Base-by-base conservation (phyloP, 64 coral and sea anemone genomes). In the Platygyra sinensis region DNA sequence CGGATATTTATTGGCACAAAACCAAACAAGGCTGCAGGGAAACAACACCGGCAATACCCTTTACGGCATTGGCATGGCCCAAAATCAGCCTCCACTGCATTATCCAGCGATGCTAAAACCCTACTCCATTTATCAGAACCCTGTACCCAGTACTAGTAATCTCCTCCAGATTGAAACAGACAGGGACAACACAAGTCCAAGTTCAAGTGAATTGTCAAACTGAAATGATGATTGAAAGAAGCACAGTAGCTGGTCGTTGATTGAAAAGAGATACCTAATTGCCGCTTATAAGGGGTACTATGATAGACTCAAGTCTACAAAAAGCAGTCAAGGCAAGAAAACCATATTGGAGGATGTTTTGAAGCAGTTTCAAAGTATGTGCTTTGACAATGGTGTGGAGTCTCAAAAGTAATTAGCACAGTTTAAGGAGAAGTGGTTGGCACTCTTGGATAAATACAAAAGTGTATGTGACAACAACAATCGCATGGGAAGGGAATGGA, bases 341-440 rank as follows among this genome's bases (percentile, higher is more conserved):
- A 81, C 54, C 22, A 79, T 88, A 31, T 87, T 72, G 86, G 55
- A 89, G 81, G 71, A 67, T 80, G 82, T 93, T 82, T 32, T 89
- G 91, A 75, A 87, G 46, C 30, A 89, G 80, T 82, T 88, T 88
- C 46, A 69, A 88, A 75, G 91, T 88, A 82, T 76, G 86, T 93
- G 73, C 76, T 84, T 87, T 77, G 93, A 95, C 61, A 79, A 78
- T 95, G 89, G 89, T n/a, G 75, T 87, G 49, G 60, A 85, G 22
- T 88, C 86, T 32, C n/a, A 87, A 52, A 88, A 95, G 87, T 78
- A 57, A 65, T 74, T 90, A 67, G 32, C 76, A 20, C 88, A 94
- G 90, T 49, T 90, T 63, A 90, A 94, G 72, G 75, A 94, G 87
- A 90, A 94, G 90, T 95, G 93, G 89, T 36, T 72, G 10, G 20